Evolutionary conservation across 2,797 vertebrate species (phyloP).

Genomic region (Danio aesculapii): DNA sequence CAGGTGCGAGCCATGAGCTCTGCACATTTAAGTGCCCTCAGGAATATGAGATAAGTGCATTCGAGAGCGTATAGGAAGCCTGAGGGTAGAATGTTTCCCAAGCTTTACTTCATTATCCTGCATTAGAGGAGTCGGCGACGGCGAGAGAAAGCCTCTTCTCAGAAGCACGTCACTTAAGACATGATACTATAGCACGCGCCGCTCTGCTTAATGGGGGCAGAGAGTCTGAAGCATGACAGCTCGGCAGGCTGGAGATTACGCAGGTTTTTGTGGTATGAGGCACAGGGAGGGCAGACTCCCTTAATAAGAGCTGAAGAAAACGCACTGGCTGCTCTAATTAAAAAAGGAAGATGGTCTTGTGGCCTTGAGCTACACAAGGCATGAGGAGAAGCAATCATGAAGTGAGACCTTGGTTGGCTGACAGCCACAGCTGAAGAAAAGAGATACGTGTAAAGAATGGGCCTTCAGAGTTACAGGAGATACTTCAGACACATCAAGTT

Average conservation of each 20-base stretch:
- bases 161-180: conserved; percentile 66
- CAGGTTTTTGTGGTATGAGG: conserved; percentile 58
- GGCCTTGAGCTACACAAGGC: conserved; percentile 34
- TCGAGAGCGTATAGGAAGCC: conserved; percentile 75
- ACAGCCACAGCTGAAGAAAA: conserved; percentile 54
- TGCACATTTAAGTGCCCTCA: conserved; percentile 65
- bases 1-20: conserved; percentile 9
- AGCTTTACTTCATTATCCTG: conserved; percentile 74
- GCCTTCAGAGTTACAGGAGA: conserved; percentile 35
- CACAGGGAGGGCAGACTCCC: conserved; percentile 32
- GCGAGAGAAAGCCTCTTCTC: conserved; percentile 30
- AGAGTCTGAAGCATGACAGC: conserved; percentile 53
- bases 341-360: conserved; percentile 53
- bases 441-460: conserved; percentile 46
- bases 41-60: conserved; percentile 75
- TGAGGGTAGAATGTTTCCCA: conserved; percentile 70
- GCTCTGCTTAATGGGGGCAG: conserved; percentile 69
- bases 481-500: background rate
- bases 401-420: conserved; percentile 46
- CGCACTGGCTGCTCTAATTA: conserved; percentile 55
- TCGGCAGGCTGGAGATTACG: conserved; percentile 53
- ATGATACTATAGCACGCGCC: conserved; percentile 72
- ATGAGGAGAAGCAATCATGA: conserved; percentile 45
- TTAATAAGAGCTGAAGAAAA: conserved; percentile 53
- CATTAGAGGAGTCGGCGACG: conserved; percentile 66